Evolutionary conservation across 2,113 vertebrate genomes (phyloP), one percentile per base, ranked within the genome.

Genomic region (Psettodes erumei): DNA sequence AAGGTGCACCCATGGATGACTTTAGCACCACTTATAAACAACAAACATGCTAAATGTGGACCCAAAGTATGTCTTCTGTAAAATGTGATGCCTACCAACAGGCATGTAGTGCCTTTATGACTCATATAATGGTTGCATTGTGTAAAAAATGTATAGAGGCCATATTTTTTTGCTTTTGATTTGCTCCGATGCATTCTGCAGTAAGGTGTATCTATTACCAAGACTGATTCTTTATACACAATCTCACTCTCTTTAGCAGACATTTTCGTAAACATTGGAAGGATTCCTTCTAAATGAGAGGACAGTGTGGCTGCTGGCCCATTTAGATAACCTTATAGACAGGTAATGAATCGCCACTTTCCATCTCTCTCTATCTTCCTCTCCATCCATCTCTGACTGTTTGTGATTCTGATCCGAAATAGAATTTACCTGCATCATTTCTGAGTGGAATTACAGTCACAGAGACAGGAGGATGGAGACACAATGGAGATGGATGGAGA

Each of bases 241-340:
- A 4, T 3, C 1, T 25, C 35, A 59, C 53, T 67, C 28, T 37
- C 28, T 19, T 43, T 19, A 27, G 50, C 45, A 55, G 15, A 70
- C 21, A 68, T 50, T 30, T 75, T 59, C 72, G 40, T 48, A 67
- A 61, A 67, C 59, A 77, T 18, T 61, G 27, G 59, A 45, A 66
- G 28, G 21, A 72, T 59, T 87, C 45, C 19, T 71, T 30, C 79
- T 62, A 74, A 75, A 80, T 62, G 15, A 71, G 71, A 30, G 56
- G 62, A 77, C 58, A 73, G 74, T 64, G 74, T 84, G 84, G 47
- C 76, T 78, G 74, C 64, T 35, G 48, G 76, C 64, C 79, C 30
- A 81, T 84, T 84, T 65, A 69, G 78, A 87, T 87, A 87, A 87
- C 82, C 86, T 75, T 53, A 83, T 79, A 88, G 38, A 58, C 42